Evolutionary conservation across 2,113 vertebrate genomes (phyloP), one percentile per base, ranked within the genome.

Genomic region (Lampris megalopsis): DNA sequence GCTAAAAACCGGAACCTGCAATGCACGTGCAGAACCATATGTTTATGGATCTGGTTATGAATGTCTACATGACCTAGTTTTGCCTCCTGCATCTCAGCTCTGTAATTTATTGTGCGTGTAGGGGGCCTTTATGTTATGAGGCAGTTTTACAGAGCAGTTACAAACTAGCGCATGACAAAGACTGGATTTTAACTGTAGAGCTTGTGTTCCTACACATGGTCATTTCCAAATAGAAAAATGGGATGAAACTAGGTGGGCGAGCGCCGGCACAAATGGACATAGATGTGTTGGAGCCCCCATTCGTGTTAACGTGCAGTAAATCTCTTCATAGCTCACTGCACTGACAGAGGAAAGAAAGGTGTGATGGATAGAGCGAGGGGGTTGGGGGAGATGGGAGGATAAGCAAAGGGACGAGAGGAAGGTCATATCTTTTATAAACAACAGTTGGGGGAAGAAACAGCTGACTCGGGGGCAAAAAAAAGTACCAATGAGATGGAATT

Each of bases 351-450:
- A 73, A 63, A 50, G 65, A 61, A 63, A 67, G 64, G 62, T 73
- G 24, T 86, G 88, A 91, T 84, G 80, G 76, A 88, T 88, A 75
- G 68, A 72, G 60, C 3, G 1, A 73, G 24, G 64, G 11, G 45
- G 67, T 63, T 59, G 7, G 49, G 71, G 47, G 61, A 56, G 68
- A 84, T 70, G 42, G 68, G 3, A 60, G 13, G 59, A 78, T 68
- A 58, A 60, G 3, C 42, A 4, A 7, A 1, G 0, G 2, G 37
- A 63, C 58, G 7, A 56, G 40, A 50, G 68, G 81, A 50, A 71
- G 81, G 75, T 79, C 24, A 35, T 58, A 10, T 57, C 43, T 69
- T 53, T 48, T 68, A 49, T 38, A 62, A 73, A 75, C 43, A 57
- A 49, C 56, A 54, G 37, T 52, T 50, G 24, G 42, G 64, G 57